phyloP scores from a whole-genome alignment of 2,888 invertebrate genomes.

The Dysmachus trigonus region DNA sequence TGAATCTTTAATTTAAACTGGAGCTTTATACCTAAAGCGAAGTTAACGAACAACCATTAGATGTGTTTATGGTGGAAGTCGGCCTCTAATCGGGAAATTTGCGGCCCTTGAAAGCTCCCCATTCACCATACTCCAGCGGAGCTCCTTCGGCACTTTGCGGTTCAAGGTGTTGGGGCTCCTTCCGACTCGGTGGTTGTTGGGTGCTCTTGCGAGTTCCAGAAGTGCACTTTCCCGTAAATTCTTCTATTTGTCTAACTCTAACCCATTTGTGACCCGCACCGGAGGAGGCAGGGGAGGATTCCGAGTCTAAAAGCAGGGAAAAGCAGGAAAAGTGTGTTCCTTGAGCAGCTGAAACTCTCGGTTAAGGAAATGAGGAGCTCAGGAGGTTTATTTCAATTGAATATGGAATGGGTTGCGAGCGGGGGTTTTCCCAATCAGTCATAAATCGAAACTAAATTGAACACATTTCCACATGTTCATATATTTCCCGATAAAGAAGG shows the following conservation, averaged over 20 bases:
- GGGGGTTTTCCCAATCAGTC: background rate
- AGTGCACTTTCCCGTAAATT: background rate
- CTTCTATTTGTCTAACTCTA: constrained; percentile 10
- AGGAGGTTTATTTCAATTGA: background rate
- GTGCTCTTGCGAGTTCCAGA: background rate
- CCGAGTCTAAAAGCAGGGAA: background rate
- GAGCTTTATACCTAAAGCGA: background rate
- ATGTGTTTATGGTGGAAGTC: background rate
- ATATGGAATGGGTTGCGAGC: background rate
- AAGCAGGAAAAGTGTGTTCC: background rate
- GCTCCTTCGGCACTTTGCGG: background rate
- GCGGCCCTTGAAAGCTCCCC: background rate
- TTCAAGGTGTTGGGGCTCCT: background rate
- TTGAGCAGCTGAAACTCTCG: background rate
- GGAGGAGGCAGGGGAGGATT: background rate
- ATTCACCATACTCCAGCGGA: background rate
- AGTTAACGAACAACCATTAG: background rate
- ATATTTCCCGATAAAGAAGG: background rate
- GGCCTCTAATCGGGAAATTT: background rate
- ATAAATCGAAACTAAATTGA: background rate
- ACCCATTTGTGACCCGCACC: background rate
- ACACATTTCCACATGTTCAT: background rate
- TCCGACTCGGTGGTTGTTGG: background rate
- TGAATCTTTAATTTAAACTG: background rate
- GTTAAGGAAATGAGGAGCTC: background rate